phyloP scores from a whole-genome alignment of 2,888 invertebrate species.

The Clusia tigrina region DNA sequence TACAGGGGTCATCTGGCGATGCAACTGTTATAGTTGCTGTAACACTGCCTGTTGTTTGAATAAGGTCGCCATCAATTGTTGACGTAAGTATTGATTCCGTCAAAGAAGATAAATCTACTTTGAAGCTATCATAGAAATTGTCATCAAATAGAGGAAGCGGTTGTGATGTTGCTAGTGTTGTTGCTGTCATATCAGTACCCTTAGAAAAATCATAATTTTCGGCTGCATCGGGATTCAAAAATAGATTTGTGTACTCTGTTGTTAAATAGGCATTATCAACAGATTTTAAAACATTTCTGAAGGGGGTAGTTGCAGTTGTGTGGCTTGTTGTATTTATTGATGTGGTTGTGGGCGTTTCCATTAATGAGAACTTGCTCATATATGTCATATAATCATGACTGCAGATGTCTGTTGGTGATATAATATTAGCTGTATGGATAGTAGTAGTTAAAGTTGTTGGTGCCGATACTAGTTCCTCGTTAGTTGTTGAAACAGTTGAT shows the following conservation, averaged over 20 bases:
- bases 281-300: neutral
- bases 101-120: constrained; percentile 48
- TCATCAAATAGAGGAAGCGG: no score
- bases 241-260: constrained; percentile 10
- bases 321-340: neutral
- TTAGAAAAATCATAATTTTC: constrained; percentile 8
- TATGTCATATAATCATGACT: neutral
- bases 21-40: no score
- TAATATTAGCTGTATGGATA: no score
- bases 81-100: constrained; percentile 40
- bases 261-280: neutral
- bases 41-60: no score
- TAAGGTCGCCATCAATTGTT: neutral
- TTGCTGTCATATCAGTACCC: constrained; percentile 22
- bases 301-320: neutral
- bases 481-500: neutral
- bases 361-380: neutral
- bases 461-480: neutral
- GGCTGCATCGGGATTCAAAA: neutral
- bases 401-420: constrained; percentile 21
- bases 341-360: neutral
- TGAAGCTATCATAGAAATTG: constrained; percentile 54
- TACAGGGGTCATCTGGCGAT: no score
- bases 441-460: constrained; percentile 4
- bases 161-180: constrained; percentile 18